Evolutionary conservation across 35 echinoderm and acorn worm genomes (phyloP).

Genomic region (Patiria miniata): DNA sequence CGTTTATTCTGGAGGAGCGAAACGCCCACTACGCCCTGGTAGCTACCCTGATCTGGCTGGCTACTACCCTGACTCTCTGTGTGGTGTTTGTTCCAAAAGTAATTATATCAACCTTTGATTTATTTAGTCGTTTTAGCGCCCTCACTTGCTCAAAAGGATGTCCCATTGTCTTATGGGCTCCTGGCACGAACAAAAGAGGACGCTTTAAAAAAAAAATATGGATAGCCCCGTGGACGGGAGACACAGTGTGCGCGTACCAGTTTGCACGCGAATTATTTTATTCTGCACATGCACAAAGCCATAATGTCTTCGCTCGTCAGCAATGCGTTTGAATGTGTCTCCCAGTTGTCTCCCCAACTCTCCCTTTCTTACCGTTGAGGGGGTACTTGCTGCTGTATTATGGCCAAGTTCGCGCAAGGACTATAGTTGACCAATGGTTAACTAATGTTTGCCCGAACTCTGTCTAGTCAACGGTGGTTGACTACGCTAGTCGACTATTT

Average conservation of each 20-base stretch:
- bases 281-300: not conserved
- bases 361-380: too few relatives aligned
- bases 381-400: too few relatives aligned
- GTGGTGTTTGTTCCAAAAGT: slow-evolving; percentile 76
- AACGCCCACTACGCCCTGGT: slow-evolving; percentile 51
- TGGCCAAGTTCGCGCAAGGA: too few relatives aligned
- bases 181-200: not conserved
- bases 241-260: not conserved
- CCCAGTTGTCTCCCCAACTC: too few relatives aligned
- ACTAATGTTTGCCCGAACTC: too few relatives aligned
- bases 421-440: too few relatives aligned
- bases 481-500: too few relatives aligned
- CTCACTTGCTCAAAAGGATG: too few relatives aligned
- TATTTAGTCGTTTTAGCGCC: too few relatives aligned
- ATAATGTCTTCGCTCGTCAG: too few relatives aligned
- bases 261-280: not conserved
- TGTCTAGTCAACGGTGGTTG: too few relatives aligned
- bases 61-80: slow-evolving; percentile 62
- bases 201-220: not conserved
- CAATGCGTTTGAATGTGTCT: too few relatives aligned
- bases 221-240: not conserved
- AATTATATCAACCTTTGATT: not conserved
- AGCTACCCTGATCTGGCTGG: slow-evolving; percentile 67
- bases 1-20: slow-evolving; percentile 58
- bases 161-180: not conserved